A percentile compares a stretch with the other conserved stretches of the same genome.
Conservation (phyloP, 2,797 vertebrate genomes). For the Cygnus olor region DNA sequence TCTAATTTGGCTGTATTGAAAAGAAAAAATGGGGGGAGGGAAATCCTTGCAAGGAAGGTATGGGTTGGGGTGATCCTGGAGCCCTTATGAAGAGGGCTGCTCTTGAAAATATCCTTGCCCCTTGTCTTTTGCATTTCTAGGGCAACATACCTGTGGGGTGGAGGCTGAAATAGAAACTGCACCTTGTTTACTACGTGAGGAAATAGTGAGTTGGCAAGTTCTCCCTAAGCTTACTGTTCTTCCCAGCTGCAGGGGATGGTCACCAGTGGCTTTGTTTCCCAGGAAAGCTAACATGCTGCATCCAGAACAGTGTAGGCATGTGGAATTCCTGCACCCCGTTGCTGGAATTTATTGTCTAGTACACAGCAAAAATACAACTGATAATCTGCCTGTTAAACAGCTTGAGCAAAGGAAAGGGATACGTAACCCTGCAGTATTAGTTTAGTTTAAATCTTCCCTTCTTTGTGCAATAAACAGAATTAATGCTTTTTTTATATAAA, state of each 20-base stretch:
- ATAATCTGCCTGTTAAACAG: neutral
- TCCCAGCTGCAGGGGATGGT: neutral
- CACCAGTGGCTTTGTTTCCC: neutral
- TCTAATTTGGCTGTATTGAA: neutral
- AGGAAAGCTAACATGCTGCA: neutral
- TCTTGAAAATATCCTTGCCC: neutral
- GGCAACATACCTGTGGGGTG: neutral
- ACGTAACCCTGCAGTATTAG: neutral
- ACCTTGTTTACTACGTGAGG: neutral
- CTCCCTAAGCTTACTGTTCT: neutral
- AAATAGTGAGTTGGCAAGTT: neutral
- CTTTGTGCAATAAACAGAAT: conserved; percentile 62
- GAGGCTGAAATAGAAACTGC: neutral
- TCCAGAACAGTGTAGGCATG: neutral
- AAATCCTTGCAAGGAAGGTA: neutral
- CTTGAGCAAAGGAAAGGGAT: conserved; percentile 17
- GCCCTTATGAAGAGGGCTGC: neutral
- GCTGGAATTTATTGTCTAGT: neutral
- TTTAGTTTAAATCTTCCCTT: neutral
- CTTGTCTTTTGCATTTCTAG: neutral
- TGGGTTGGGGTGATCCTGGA: neutral
- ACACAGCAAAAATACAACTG: neutral
- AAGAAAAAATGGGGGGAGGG: neutral
- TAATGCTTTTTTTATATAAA: conserved; percentile 27
- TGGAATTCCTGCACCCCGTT: neutral